These are phyloP conservation scores for Neocrepidodera transversa DNA, from an alignment of 2,888 invertebrate genomes.

Conservation along the genomic window DNA sequence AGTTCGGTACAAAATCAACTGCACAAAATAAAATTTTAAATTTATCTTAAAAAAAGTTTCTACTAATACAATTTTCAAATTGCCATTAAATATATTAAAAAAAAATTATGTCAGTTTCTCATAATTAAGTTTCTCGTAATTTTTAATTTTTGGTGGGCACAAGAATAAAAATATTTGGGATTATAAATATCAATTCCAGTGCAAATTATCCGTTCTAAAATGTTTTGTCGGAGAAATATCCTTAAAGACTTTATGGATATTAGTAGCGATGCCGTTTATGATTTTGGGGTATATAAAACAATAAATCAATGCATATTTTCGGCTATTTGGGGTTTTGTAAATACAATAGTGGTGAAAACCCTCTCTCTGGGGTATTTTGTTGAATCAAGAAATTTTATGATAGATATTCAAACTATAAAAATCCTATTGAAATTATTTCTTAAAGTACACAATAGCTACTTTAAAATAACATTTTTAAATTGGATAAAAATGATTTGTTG, in stretches of 20 bases:
- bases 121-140: no score
- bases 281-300: conserved; percentile 17
- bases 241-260: conserved; percentile 12
- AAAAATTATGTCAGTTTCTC: no score
- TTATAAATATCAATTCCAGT: no score
- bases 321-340: conserved; percentile 8
- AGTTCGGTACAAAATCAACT: neutral
- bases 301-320: conserved; percentile 22
- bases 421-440: neutral
- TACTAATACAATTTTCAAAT: no score
- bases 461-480: no score
- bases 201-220: neutral
- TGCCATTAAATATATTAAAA: no score
- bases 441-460: no score
- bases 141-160: no score
- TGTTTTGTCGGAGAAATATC: neutral
- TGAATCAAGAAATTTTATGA: neutral
- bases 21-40: no score
- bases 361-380: neutral
- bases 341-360: neutral
- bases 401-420: neutral
- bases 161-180: no score
- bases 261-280: conserved; percentile 15
- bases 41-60: no score
- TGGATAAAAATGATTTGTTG: no score